Evolutionary conservation across 2,797 vertebrate species (phyloP), one percentile per base, ranked within the genome.

Genomic region (Molossus molossus): DNA sequence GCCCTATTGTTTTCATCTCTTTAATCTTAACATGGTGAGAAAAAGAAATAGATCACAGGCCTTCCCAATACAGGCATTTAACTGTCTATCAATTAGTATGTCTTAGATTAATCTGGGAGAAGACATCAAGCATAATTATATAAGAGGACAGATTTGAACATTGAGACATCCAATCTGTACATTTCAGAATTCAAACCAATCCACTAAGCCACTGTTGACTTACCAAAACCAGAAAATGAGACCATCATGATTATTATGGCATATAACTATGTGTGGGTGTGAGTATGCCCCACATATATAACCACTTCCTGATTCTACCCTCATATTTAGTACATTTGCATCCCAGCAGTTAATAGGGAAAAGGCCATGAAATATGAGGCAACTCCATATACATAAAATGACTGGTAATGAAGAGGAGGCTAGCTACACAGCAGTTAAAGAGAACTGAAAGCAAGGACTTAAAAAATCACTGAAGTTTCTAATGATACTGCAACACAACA

Each of bases 401-500:
- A 37, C 48, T 80, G 29, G 10, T 40, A 60, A 72, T 79, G 12
- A 64, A 55, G 20, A 83, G 29, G 58, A 79, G 20, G 55, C 27
- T 69, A 14, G 67, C 55, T 67, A 53, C 8, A 15, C 17, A 20
- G 14, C 27, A 1, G 9, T 77, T 90, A 86, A 90, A 57, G n/a
- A 91, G 60, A 96, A 96, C 57, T 69, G 27, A 88, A 94, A 33
- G 9, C 58, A 90, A 87, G 10, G 20, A 53, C 67, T 82, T 95
- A 21, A 65, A 90, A 89, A 64, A 12, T 20, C 13, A 57, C 37
- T 79, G 57, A 65, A 69, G 70, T 94, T 23, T 96, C 73, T 90
- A 65, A 17, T 53, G 37, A 70, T 80, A 80, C 5, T 14, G 76
- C 48, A 73, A 20, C 12, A 55, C 40, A 94, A 72, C 4, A 50